These are phyloP conservation scores for Apteryx mantelli DNA, from an alignment of 2,113 vertebrate species.

Conservation along the genomic window DNA sequence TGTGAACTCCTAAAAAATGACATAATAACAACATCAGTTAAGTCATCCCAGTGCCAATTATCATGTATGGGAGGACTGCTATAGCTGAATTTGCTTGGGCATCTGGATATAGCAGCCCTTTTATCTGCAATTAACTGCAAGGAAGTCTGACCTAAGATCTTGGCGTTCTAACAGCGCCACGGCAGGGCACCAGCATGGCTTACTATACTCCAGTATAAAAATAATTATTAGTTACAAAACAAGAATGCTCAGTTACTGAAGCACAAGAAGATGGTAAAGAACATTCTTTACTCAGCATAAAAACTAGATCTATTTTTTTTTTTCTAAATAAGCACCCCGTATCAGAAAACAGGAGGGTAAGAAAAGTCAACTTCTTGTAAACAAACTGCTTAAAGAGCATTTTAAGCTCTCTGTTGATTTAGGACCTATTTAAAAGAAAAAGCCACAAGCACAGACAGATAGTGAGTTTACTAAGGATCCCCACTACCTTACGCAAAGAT, in stretches of 20 bases:
- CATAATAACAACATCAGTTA: neutral
- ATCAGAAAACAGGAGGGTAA: neutral
- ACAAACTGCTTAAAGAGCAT: neutral
- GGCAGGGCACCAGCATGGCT: neutral
- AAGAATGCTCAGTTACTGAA: neutral
- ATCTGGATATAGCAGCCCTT: neutral
- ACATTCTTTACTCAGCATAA: neutral
- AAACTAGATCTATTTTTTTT: neutral
- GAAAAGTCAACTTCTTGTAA: neutral
- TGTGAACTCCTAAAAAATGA: neutral
- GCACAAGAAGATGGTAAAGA: neutral
- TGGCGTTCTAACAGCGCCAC: neutral
- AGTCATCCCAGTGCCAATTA: neutral
- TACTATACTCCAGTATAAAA: neutral
- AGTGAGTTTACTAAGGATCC: neutral
- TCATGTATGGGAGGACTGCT: neutral
- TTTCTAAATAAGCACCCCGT: neutral
- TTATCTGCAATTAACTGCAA: neutral
- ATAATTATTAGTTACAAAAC: neutral
- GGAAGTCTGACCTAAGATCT: neutral
- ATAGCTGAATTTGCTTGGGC: neutral
- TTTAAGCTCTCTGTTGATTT: neutral
- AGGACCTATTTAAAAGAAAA: neutral
- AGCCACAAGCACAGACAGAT: neutral
- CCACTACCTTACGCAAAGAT: neutral